Conservation (phyloP, 2,113 vertebrate genomes). For the Oostethus manadensis region DNA sequence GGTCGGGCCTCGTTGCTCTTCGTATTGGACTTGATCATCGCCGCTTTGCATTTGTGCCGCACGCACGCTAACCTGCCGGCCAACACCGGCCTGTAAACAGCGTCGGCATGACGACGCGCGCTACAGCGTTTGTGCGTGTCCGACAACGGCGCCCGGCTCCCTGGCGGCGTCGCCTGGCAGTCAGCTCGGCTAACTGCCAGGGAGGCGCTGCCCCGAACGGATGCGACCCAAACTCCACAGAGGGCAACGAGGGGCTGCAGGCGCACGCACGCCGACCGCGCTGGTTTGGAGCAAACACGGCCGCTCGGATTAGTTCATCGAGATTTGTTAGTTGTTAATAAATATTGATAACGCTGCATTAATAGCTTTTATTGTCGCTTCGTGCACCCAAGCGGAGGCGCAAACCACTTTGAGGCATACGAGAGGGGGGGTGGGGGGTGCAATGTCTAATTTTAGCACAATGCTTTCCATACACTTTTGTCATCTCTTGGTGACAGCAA, state of each 20-base stretch:
- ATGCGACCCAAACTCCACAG: slow-evolving; percentile 49
- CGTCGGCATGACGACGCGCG: not conserved
- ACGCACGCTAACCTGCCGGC: slow-evolving; percentile 33
- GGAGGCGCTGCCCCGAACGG: slow-evolving; percentile 39
- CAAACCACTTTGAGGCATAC: slow-evolving; percentile 4
- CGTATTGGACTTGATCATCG: not conserved
- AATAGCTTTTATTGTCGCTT: not conserved
- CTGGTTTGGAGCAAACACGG: too few species aligned
- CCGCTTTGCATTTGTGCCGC: slow-evolving; percentile 20
- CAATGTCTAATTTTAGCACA: too few species aligned
- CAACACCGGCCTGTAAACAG: slow-evolving; percentile 34
- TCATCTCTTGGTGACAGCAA: too few species aligned
- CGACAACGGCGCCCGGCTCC: slow-evolving; percentile 55
- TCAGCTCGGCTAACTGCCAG: slow-evolving; percentile 41
- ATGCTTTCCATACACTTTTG: too few species aligned
- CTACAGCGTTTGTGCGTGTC: slow-evolving; percentile 26
- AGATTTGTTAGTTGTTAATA: too few species aligned
- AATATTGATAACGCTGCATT: not conserved
- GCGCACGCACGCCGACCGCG: not conserved
- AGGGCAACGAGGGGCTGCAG: slow-evolving; percentile 19
- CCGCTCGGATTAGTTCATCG: too few species aligned
- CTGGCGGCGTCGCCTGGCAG: slow-evolving; percentile 39
- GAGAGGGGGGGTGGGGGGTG: too few species aligned
- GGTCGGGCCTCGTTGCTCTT: not conserved
- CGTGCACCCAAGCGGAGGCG: slow-evolving; percentile 51